Evolutionary conservation across 2,888 invertebrate genomes (phyloP).

Genomic region (Xestobium rufovillosum): DNA sequence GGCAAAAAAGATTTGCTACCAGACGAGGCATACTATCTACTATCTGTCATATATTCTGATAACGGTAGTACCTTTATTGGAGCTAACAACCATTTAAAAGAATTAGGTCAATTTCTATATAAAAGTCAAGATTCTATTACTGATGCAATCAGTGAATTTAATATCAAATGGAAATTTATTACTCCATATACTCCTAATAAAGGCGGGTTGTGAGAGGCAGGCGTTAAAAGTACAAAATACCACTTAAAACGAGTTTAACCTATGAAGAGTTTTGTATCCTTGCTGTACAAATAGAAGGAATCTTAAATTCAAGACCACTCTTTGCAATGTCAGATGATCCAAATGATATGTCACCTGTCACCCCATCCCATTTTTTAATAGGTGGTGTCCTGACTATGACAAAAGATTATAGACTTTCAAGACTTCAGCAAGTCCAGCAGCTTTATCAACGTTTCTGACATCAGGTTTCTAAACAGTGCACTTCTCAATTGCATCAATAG

Average conservation of each 20-base stretch:
- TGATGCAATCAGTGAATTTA: too few relatives aligned
- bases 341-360: conserved; percentile 13
- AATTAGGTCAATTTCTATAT: too few relatives aligned
- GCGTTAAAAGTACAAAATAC: conserved; percentile 27
- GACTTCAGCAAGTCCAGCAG: too few relatives aligned
- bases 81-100: conserved; percentile 8
- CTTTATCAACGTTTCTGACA: conserved; percentile 17
- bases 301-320: conserved; percentile 18
- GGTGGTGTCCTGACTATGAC: too few relatives aligned
- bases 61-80: conserved; percentile 18
- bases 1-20: conserved; percentile 18
- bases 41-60: conserved; percentile 13
- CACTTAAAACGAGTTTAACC: conserved; percentile 27
- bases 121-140: too few relatives aligned
- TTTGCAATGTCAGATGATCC: conserved; percentile 12
- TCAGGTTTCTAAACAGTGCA: conserved; percentile 13
- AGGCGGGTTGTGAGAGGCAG: conserved; percentile 32
- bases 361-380: conserved; percentile 17
- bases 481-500: conserved; percentile 14
- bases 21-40: conserved; percentile 18
- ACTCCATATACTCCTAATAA: conserved; percentile 29
- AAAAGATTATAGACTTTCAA: too few relatives aligned
- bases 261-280: conserved; percentile 26
- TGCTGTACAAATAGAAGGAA: conserved; percentile 28
- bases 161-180: conserved; percentile 28